Evolutionary conservation across 2,113 vertebrate genomes (phyloP).

Genomic region (Corythoichthys intestinalis): DNA sequence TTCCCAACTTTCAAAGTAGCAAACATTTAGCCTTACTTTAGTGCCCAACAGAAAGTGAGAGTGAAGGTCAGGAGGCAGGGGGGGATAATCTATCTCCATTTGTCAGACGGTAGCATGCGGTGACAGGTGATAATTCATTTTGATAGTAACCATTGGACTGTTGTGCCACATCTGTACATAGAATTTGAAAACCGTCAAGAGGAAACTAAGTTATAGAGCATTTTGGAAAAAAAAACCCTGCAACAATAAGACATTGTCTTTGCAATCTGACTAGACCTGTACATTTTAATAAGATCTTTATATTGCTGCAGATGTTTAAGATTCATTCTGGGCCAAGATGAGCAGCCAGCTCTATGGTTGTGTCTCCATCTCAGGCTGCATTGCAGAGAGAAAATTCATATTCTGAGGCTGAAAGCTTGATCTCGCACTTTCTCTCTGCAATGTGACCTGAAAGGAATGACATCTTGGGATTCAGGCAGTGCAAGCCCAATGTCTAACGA

Average conservation of each 20-base stretch:
- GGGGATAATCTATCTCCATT: not conserved
- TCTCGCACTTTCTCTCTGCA: conserved; percentile 56
- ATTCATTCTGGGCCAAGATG: not conserved
- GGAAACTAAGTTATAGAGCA: not conserved
- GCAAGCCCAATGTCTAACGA: conserved; percentile 15
- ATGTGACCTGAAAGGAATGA: conserved; percentile 65
- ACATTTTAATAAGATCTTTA: not conserved
- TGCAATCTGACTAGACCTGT: not conserved
- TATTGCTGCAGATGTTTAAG: not conserved
- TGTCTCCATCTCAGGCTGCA: conserved; percentile 55
- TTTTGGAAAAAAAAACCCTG: not conserved
- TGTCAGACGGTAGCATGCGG: not conserved
- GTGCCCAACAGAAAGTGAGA: not conserved
- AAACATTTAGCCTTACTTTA: not conserved
- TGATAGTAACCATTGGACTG: conserved; percentile 1
- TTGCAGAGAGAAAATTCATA: conserved; percentile 73
- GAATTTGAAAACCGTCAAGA: not conserved
- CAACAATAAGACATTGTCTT: not conserved
- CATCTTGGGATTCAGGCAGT: conserved; percentile 44
- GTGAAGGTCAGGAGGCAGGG: not conserved
- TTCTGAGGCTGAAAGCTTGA: conserved; percentile 63
- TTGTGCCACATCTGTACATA: not conserved
- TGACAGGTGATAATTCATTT: not conserved
- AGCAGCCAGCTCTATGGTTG: conserved; percentile 18
- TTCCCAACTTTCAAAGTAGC: not conserved